These are phyloP conservation scores for Liopterus haemorrhoidalis DNA, from an alignment of 2,888 invertebrate genomes.

Conservation along the genomic window DNA sequence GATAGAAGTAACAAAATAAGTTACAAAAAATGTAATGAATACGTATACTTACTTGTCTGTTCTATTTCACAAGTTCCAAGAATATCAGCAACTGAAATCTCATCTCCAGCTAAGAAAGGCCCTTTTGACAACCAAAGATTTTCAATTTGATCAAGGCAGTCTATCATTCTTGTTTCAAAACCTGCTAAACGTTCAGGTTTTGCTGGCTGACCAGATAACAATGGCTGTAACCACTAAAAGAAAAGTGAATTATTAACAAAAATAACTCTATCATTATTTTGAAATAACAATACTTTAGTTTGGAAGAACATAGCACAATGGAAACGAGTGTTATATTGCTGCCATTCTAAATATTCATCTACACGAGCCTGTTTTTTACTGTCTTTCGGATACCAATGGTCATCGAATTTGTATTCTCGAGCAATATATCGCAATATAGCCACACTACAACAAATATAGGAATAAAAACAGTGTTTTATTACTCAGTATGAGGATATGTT, in stretches of 20 bases:
- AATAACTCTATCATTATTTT: neutral
- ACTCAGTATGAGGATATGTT: no score
- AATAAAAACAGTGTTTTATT: no score
- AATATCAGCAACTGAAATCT: slow-evolving; percentile 65
- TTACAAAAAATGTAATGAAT: no score
- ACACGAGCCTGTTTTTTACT: slow-evolving; percentile 56
- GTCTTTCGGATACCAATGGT: slow-evolving; percentile 62
- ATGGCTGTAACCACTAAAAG: slow-evolving; percentile 48
- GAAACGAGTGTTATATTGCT: slow-evolving; percentile 60
- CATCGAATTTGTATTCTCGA: slow-evolving; percentile 51
- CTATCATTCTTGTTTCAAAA: slow-evolving; percentile 49
- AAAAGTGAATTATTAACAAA: slow-evolving; percentile 13
- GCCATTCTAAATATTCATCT: slow-evolving; percentile 73
- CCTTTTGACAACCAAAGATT: slow-evolving; percentile 48
- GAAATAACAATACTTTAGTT: slow-evolving; percentile 47
- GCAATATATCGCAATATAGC: slow-evolving; percentile 66
- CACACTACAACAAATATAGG: slow-evolving; percentile 49
- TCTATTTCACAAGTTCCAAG: slow-evolving; percentile 72
- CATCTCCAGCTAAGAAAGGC: slow-evolving; percentile 55
- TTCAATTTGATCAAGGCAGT: slow-evolving; percentile 53
- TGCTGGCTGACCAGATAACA: slow-evolving; percentile 47
- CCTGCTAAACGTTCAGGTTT: slow-evolving; percentile 43
- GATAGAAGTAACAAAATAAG: no score
- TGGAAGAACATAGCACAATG: slow-evolving; percentile 56
- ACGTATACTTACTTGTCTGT: slow-evolving; percentile 65